phyloP scores from a whole-genome alignment of 2,113 vertebrate species.

The Campylomormyrus tamandua region DNA sequence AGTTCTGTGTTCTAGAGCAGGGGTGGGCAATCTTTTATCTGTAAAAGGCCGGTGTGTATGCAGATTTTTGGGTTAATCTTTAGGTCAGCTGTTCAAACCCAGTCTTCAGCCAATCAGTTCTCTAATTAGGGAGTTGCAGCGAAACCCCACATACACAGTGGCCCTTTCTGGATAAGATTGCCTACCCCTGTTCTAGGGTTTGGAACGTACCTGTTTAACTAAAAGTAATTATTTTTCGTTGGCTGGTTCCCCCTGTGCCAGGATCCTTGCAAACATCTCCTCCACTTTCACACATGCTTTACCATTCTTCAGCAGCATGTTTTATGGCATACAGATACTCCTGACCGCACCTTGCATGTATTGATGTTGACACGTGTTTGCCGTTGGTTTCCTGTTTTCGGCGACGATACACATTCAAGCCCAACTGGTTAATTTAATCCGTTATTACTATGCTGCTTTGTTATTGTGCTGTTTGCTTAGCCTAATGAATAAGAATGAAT shows the following conservation, averaged over 20 bases:
- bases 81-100: too few relatives aligned
- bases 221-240: neutral
- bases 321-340: neutral
- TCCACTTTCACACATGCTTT: neutral
- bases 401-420: neutral
- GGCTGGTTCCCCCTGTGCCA: neutral
- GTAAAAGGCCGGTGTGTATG: too few relatives aligned
- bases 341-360: neutral
- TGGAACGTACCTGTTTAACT: neutral
- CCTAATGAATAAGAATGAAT: neutral
- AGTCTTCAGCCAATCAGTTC: too few relatives aligned
- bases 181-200: neutral
- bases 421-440: neutral
- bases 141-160: too few relatives aligned
- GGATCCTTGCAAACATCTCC: neutral
- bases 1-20: neutral
- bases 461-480: constrained; percentile 1
- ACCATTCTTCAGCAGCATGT: neutral
- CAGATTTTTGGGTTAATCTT: too few relatives aligned
- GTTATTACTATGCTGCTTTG: neutral
- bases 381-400: neutral
- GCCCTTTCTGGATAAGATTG: too few relatives aligned
- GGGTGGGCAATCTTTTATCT: too few relatives aligned
- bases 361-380: neutral
- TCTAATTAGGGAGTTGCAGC: too few relatives aligned